Conservation (phyloP, 2,113 vertebrate species). For the Dromiciops gliroides region DNA sequence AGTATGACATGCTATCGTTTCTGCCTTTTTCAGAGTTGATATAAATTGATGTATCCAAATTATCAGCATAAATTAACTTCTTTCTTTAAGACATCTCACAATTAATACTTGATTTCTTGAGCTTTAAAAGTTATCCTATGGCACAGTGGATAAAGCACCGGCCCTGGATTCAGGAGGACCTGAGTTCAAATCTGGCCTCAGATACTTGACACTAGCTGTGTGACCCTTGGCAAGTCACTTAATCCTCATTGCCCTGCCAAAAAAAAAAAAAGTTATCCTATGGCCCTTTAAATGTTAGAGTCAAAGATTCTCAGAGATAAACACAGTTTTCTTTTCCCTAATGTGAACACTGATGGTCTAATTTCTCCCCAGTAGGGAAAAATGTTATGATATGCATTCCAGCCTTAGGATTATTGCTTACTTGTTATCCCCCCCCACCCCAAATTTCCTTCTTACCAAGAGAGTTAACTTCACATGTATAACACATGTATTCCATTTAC, state of each 20-base stretch:
- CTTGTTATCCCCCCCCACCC: neutral
- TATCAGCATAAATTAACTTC: neutral
- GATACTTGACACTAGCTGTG: too few species aligned
- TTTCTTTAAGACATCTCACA: neutral
- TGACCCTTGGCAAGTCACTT: too few species aligned
- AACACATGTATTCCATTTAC: neutral
- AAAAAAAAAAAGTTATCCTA: neutral
- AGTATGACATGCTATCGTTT: neutral
- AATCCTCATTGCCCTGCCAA: too few species aligned
- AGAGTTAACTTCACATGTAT: neutral
- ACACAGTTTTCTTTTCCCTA: slow-evolving; percentile 3
- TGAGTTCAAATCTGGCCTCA: too few species aligned
- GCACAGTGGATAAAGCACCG: too few species aligned
- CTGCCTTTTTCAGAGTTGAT: neutral
- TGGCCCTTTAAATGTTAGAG: neutral
- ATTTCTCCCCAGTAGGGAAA: neutral
- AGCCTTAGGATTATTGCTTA: neutral
- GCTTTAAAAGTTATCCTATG: neutral
- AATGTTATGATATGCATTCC: neutral
- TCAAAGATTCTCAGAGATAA: neutral
- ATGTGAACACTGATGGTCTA: neutral
- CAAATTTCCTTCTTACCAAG: neutral
- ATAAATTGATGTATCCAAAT: neutral
- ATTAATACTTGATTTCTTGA: neutral
- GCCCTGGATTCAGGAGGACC: too few species aligned